These are phyloP conservation scores for Meta bourneti DNA, from an alignment of 2,888 invertebrate genomes.

Conservation along the genomic window DNA sequence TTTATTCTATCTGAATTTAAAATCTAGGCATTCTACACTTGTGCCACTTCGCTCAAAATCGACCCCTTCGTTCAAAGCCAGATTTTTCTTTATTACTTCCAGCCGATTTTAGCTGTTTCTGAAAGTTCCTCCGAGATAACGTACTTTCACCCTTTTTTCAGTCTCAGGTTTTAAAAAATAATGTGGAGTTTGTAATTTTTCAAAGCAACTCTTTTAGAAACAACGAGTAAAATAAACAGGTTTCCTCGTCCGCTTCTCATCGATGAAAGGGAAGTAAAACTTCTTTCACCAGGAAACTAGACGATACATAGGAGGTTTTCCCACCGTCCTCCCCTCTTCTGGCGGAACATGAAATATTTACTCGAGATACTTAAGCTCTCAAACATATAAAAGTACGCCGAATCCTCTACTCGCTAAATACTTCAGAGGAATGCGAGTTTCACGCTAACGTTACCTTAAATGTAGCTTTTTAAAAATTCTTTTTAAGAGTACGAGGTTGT, in stretches of 20 bases:
- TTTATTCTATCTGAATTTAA: no score
- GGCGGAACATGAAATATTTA: constrained; percentile 34
- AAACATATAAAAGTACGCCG: neutral
- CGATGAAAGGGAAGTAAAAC: constrained; percentile 30
- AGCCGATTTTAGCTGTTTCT: constrained; percentile 1
- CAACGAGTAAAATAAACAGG: constrained; percentile 43
- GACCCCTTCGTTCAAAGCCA: neutral
- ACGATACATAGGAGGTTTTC: constrained; percentile 9
- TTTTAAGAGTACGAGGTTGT: constrained; percentile 18
- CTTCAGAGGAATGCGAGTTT: neutral
- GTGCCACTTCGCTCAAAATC: neutral
- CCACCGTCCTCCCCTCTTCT: neutral
- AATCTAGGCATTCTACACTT: neutral
- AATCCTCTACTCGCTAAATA: neutral
- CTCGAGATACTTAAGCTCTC: constrained; percentile 23
- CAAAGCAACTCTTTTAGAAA: constrained; percentile 28
- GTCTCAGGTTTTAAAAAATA: constrained; percentile 44
- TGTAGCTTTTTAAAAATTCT: neutral
- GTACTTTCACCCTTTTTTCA: constrained; percentile 24
- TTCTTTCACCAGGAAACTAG: constrained; percentile 30
- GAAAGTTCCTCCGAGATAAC: constrained; percentile 25
- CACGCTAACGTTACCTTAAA: neutral
- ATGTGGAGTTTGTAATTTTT: constrained; percentile 54
- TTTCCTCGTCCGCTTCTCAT: neutral
- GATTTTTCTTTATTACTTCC: constrained; percentile 9